Evolutionary conservation across 1,140 invertebrate species (phyloP).

Genomic region (Anthonomus grandis): DNA sequence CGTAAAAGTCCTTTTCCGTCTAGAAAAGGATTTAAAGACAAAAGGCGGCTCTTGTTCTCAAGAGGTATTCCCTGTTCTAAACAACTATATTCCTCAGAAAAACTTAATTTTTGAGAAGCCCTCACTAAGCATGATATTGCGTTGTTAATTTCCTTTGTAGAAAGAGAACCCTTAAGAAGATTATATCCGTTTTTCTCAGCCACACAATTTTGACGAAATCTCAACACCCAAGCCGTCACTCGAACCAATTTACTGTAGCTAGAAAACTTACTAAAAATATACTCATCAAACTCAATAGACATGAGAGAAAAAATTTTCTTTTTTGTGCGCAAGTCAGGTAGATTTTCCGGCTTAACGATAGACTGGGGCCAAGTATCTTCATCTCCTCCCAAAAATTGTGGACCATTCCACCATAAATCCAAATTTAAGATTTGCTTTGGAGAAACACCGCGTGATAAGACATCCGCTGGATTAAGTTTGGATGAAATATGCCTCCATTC

Average conservation of each 20-base stretch:
- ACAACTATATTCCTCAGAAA: constrained; percentile 44
- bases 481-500: constrained; percentile 13
- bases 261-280: background rate
- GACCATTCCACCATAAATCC: background rate
- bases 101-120: background rate
- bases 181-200: background rate
- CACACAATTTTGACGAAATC: background rate
- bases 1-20: constrained; percentile 26
- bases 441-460: background rate
- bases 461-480: constrained; percentile 19
- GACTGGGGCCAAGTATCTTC: background rate
- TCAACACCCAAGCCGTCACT: background rate
- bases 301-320: background rate
- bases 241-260: background rate
- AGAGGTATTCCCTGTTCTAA: background rate
- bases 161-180: background rate
- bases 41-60: background rate
- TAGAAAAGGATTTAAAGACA: constrained; percentile 17
- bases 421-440: background rate
- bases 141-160: background rate
- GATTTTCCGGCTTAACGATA: background rate
- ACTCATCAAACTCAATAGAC: background rate
- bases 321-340: background rate
- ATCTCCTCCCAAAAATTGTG: background rate
- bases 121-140: background rate